phyloP scores from a whole-genome alignment of 2,113 vertebrate species.

The Motacilla alba region DNA sequence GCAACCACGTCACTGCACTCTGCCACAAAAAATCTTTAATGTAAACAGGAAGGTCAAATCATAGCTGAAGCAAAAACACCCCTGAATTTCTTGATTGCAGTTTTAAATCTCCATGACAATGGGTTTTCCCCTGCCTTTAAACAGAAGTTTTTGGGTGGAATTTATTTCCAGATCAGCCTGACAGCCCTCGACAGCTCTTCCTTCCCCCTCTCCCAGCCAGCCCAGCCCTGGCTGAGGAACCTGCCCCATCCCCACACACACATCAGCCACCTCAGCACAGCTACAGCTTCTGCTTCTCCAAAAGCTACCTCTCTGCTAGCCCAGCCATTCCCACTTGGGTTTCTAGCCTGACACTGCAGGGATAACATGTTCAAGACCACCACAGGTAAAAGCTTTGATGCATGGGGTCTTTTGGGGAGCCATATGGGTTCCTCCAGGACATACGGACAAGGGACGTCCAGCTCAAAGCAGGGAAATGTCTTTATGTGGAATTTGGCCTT shows the following conservation, averaged over 20 bases:
- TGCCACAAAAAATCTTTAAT: background rate
- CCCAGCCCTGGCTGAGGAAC: background rate
- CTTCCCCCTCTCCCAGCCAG: background rate
- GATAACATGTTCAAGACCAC: background rate
- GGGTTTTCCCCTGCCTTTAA: background rate
- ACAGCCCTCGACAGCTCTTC: background rate
- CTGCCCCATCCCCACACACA: background rate
- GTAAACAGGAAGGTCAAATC: slow-evolving; percentile 59
- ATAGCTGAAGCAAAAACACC: background rate
- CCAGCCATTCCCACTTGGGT: background rate
- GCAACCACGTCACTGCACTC: background rate
- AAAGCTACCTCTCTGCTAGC: background rate
- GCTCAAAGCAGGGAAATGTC: background rate
- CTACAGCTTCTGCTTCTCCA: background rate
- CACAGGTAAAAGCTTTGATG: background rate
- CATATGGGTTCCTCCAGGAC: background rate
- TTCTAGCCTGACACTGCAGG: background rate
- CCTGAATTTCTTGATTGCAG: background rate
- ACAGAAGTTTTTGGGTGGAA: background rate
- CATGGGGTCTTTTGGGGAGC: background rate
- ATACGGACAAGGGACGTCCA: rapidly evolving
- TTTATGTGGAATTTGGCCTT: background rate
- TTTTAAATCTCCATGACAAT: slow-evolving; percentile 17
- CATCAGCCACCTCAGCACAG: background rate
- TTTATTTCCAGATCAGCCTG: background rate